Evolutionary conservation across 2,888 invertebrate genomes (phyloP), one percentile per base, ranked within the genome.

Genomic region (Drosophila parthenogenetica): DNA sequence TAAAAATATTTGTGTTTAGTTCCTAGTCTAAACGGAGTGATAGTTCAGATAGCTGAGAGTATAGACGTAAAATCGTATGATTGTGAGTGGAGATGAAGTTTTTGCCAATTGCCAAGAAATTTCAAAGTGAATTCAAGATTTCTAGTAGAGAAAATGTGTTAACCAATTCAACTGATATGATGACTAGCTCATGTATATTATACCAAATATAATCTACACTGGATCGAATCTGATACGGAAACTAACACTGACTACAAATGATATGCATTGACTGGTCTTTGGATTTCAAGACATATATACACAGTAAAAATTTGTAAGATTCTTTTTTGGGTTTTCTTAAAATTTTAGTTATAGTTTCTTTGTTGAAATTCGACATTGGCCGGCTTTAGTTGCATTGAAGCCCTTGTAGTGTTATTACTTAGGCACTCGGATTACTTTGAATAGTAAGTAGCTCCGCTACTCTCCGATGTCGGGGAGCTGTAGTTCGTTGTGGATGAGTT

Each of bases 401-500:
- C 61, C 71, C 65, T 60, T 58, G 53, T 67, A 35, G 35, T 35
- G 58, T 78, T 58, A 22, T 57, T 61, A 65, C 14, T 65, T 65
- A 73, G 77, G 62, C 77, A 69, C 81, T 73, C 65, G 69, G 73
- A 77, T 84, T 89, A 84, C 89, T 84, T 84, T 60, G 84, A 67
- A 74, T 80, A 76, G 69, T 79, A 87, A 16, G 84, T 73, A 40
- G 68, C 73, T 42, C 74, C 79, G 69, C 87, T 89, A 69, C 84
- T 77, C 74, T 89, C 89, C 68, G 90, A 87, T 71, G 81, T 85
- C 22, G 85, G 83, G 35, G 90, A 88, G 55, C 81, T 81, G 57
- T 71, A 77, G 79, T 77, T 77, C n/a, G 75, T 71, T 50, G 74
- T 72, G 51, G 82, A 77, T 59, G 82, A 88, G 67, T 67, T 66